These are phyloP conservation scores for Typhlichthys subterraneus DNA, from an alignment of 2,797 vertebrate genomes.

Conservation along the genomic window DNA sequence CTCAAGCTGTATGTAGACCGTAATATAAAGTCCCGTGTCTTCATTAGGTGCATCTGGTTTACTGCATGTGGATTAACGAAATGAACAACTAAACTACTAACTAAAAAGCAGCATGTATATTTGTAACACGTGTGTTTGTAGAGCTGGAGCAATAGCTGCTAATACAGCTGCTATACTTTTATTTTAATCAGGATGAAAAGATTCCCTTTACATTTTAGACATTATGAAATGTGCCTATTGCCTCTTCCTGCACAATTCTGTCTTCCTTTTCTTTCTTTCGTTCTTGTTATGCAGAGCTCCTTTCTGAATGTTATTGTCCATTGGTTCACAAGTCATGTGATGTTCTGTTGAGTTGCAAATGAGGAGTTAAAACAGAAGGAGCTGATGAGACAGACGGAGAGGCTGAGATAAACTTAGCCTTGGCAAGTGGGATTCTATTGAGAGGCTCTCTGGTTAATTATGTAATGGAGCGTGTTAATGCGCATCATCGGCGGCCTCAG, in stretches of 20 bases:
- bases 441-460: constrained; percentile 52
- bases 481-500: constrained; percentile 54
- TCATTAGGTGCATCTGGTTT: too few species aligned
- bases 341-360: constrained; percentile 34
- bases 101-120: too few species aligned
- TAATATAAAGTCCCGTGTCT: too few species aligned
- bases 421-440: constrained; percentile 38
- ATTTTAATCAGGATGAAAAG: constrained; percentile 50
- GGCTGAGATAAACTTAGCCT: constrained; percentile 47
- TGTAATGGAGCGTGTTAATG: constrained; percentile 58
- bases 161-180: constrained; percentile 5
- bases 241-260: constrained; percentile 36
- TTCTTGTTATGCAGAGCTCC: constrained; percentile 16
- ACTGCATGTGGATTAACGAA: too few species aligned
- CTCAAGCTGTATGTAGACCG: too few species aligned
- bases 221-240: constrained; percentile 39
- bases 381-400: constrained; percentile 51
- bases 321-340: constrained; percentile 27
- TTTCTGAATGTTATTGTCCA: constrained; percentile 16
- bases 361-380: constrained; percentile 24
- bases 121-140: too few species aligned
- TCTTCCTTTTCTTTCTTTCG: background rate
- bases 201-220: constrained; percentile 41
- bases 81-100: too few species aligned
- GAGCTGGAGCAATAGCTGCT: too few species aligned